Conservation (phyloP, 2,797 vertebrate genomes). For the Sebastolobus altivelis region DNA sequence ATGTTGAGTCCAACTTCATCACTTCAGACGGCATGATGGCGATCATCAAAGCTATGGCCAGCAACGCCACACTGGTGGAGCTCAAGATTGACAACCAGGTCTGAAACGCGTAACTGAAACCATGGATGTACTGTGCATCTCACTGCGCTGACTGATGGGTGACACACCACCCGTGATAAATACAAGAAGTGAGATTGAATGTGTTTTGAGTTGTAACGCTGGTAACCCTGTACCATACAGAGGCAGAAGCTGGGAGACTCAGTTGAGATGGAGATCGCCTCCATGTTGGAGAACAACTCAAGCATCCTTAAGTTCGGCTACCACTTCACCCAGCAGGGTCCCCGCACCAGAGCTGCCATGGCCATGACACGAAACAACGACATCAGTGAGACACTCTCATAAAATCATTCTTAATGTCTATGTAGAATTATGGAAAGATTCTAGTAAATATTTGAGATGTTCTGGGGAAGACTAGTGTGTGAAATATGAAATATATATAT, state of each 20-base stretch:
- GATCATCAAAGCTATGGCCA: slow-evolving; percentile 89
- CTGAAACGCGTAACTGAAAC: not conserved
- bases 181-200: no score
- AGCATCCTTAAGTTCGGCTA: slow-evolving; percentile 93
- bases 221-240: slow-evolving; percentile 65
- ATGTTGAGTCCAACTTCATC: slow-evolving; percentile 98
- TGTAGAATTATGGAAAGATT: not conserved
- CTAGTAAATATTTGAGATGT: not conserved
- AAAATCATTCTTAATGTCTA: not conserved
- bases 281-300: slow-evolving; percentile 94
- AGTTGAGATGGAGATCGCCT: slow-evolving; percentile 96
- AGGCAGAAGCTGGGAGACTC: slow-evolving; percentile 93
- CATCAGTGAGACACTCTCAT: slow-evolving; percentile 84
- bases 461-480: not conserved
- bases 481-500: no score
- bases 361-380: slow-evolving; percentile 96
- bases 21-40: slow-evolving; percentile 92
- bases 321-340: slow-evolving; percentile 96
- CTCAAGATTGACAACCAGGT: slow-evolving; percentile 96
- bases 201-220: not conserved
- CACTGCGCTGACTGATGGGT: not conserved
- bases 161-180: not conserved
- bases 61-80: slow-evolving; percentile 89
- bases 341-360: slow-evolving; percentile 91
- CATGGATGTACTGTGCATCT: not conserved